phyloP scores from a whole-genome alignment of 2,797 vertebrate genomes.

The Apogon hyalosoma region DNA sequence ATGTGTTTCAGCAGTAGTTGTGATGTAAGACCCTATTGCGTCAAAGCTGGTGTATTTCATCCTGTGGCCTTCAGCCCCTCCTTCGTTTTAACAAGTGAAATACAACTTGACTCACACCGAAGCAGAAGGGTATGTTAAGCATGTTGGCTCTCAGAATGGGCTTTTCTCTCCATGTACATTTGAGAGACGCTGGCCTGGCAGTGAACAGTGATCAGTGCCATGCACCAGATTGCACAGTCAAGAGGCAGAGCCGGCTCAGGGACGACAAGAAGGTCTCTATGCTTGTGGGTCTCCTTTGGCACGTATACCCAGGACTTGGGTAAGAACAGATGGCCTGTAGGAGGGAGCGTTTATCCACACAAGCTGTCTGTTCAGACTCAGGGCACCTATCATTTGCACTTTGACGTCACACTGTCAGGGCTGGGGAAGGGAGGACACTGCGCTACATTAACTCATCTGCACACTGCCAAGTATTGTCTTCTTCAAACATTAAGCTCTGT shows the following conservation, averaged over 20 bases:
- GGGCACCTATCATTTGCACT: conserved; percentile 57
- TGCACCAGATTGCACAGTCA: conserved; percentile 83
- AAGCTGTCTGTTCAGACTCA: conserved; percentile 61
- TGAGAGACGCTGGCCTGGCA: conserved; percentile 58
- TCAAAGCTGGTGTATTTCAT: not conserved
- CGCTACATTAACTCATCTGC: conserved; percentile 36
- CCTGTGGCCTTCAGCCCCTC: not conserved
- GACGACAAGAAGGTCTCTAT: conserved; percentile 79
- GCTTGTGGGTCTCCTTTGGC: conserved; percentile 66
- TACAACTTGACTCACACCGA: conserved; percentile 56
- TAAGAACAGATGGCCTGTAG: conserved; percentile 76
- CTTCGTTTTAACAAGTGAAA: conserved; percentile 24
- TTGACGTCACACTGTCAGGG: conserved; percentile 55
- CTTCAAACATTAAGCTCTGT: no score
- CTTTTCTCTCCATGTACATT: conserved; percentile 36
- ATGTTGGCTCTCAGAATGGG: conserved; percentile 52
- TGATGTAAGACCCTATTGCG: not conserved
- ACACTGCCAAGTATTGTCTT: conserved; percentile 6
- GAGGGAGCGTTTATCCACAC: conserved; percentile 57
- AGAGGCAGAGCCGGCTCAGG: conserved; percentile 71
- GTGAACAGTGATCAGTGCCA: conserved; percentile 81
- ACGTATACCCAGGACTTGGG: conserved; percentile 60
- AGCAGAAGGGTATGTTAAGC: conserved; percentile 45
- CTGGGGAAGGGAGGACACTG: conserved; percentile 29
- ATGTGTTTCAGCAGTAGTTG: not conserved